Evolutionary conservation across 2,797 vertebrate species (phyloP), one percentile per base, ranked within the genome.

Genomic region (Ambastaia sidthimunki): DNA sequence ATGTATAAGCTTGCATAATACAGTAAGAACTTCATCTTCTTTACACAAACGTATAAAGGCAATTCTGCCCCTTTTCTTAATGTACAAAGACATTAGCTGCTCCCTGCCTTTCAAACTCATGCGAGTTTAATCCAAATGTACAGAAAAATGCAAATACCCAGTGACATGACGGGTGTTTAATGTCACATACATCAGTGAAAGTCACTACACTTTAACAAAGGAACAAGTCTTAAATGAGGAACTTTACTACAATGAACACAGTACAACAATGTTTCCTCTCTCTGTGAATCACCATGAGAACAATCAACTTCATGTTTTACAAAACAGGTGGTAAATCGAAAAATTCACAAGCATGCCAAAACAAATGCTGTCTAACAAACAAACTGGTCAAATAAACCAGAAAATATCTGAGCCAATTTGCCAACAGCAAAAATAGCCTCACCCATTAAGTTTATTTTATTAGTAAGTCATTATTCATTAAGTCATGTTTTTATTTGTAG

Each of bases 211-310:
- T 57, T 62, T 54, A 31, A 47, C 21, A 57, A 25, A 57, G 34
- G 63, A 57, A 55, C 62, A 67, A 57, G 21, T 57, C 11, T 21
- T 47, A 25, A 59, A 57, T 59, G 34, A 68, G 37, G 65, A 68
- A 76, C 65, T 48, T 47, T 10, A 28, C 25, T 7, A 3, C 55
- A 28, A 4, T 68, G 37, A 9, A 41, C 15, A 68, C 52, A 59
- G 66, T 7, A 47, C 37, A 3, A 21, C 15, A 4, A 6, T 59
- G 44, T 31, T 7, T 31, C 31, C 4, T 68, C 16, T 11, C 7
- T 41, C 47, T 66, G 28, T 50, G 3, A 76, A 21, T 25, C 4
- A 65, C 2, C 34, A 75, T 6, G 2, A 28, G 11, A 76, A 57
- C 34, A 47, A 67, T 25, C 16, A 67, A 50, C 65, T 68, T 68